Base-by-base conservation (phyloP, 2,113 vertebrate genomes). In the Corythoichthys haematopterus region DNA sequence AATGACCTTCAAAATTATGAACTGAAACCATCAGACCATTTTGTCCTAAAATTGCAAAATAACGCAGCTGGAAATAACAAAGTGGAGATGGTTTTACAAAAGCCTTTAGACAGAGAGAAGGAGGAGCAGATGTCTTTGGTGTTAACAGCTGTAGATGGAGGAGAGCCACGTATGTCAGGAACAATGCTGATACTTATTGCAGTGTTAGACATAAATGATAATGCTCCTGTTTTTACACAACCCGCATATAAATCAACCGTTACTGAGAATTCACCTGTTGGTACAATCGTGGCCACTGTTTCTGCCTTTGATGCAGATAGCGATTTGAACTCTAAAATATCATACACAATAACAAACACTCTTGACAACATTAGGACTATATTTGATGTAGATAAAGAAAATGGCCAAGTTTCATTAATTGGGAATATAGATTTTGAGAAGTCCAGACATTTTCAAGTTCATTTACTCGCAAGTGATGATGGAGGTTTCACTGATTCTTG, bases 141-240 rank as follows among this genome's bases (percentile, higher is more conserved):
- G 0, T 71, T 93, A 14, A 85, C 76, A 0, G 88, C 88, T 0
- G 0, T 82, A 46, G 90, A 88, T 52, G 80, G 85, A 1, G 85
- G 87, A 3, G 38, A 81, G 2, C 85, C 87, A 0, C 78, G 76
- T 48, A 79, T 85, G 77, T 85, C 85, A 0, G 85, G 88, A 1
- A 85, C 80, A 1, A 71, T 78, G 28, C 15, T 65, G 8, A 79
- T 90, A 16, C 14, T 48, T 3, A 66, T 97, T 16, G 82, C 82
- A 12, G 93, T 97, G 28, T 78, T 94, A 73, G 95, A 96, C 56
- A 69, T 55, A 16, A 96, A 96, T 68, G 95, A 96, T 68, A 96
- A 96, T 0, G 92, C 92, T 0, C 95, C 95, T 1, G 7, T 75
- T 53, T 96, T 95, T 80, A 92, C 77, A 7, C 88, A 91, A 67